Evolutionary conservation across 30 jellyfish, hydroid and myxozoan genomes (phyloP), one percentile per base, ranked within the genome.

Genomic region (Hydractinia echinata): DNA sequence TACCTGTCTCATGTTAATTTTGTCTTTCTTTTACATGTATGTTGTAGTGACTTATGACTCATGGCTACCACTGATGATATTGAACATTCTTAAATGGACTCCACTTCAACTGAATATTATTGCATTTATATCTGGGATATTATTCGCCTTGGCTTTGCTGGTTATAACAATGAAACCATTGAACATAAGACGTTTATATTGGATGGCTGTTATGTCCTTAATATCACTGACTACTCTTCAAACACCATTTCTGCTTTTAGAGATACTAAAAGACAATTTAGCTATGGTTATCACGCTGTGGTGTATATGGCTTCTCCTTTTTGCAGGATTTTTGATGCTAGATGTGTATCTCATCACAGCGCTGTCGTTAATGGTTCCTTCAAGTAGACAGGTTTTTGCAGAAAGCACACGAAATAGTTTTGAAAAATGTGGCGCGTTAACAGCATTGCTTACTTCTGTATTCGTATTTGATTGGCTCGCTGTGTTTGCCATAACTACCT

Each of bases 21-120:
- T 71, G 3, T 20, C 81, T 30, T 71, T n/a, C 52, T 20, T 71
- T 3, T 50, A 19, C 81, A 20, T 30, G 81, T 71, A 71, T 58
- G 30, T 30, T 8, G 51, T 71, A 58, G 81, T 71, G 10, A 50
- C 81, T 19, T 71, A 19, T 71, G 81, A 71, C 60, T 19, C 50
- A 58, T 71, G 81, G 81, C 15, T 71, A 58, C 81, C 81, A 71
- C 39, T 71, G 0, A 71, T 71, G 13, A 58, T 71, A 7, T 54
- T 71, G 18, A 58, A 71, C 50, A 58, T 71, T n/a, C 55, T 71
- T 5, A 50, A 71, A 50, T 20, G 55, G 81, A 71, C 18, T 14
- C 55, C 60, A 20, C 7, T 50, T 6, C 9, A 48, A 19, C 3
- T 71, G 60, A 71, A 71, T 5, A 14, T 30, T 7, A 5, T 71